These are phyloP conservation scores for Uropsilus gracilis DNA, from an alignment of 2,113 vertebrate species.

Conservation along the genomic window DNA sequence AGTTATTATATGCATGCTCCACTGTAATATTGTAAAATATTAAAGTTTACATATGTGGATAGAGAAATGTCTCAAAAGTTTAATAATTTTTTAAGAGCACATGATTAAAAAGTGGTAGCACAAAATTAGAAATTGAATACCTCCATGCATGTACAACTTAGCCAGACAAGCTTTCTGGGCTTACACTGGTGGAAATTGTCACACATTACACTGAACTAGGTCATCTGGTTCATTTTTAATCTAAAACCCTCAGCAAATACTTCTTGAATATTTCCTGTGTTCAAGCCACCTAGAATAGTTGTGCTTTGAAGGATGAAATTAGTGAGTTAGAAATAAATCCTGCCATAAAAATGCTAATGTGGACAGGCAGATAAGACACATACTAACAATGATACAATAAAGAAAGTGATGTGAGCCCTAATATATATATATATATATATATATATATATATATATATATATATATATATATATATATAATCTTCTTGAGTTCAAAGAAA, in stretches of 20 bases:
- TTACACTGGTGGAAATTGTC: not conserved
- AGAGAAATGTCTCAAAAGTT: slow-evolving; percentile 5
- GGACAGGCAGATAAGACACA: not conserved
- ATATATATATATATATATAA: not conserved
- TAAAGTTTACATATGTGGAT: not conserved
- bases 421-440: not conserved
- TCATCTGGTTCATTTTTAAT: slow-evolving; percentile 2
- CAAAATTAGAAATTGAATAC: not conserved
- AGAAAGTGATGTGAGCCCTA: not conserved
- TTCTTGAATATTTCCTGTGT: not conserved
- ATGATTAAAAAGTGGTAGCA: not conserved
- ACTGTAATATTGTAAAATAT: not conserved
- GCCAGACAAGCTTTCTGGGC: not conserved
- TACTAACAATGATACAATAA: not conserved
- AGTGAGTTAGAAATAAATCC: not conserved
- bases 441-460: not conserved
- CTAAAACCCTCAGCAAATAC: not conserved
- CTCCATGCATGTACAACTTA: not conserved
- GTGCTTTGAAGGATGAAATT: not conserved
- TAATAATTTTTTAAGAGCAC: not conserved
- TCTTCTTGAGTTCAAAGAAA: not conserved
- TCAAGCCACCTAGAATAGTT: not conserved
- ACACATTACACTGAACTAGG: not conserved
- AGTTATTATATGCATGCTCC: not conserved
- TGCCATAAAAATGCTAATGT: not conserved